Base-by-base conservation (phyloP, 1,140 invertebrate genomes). In the Pseudomyrmex gracilis region DNA sequence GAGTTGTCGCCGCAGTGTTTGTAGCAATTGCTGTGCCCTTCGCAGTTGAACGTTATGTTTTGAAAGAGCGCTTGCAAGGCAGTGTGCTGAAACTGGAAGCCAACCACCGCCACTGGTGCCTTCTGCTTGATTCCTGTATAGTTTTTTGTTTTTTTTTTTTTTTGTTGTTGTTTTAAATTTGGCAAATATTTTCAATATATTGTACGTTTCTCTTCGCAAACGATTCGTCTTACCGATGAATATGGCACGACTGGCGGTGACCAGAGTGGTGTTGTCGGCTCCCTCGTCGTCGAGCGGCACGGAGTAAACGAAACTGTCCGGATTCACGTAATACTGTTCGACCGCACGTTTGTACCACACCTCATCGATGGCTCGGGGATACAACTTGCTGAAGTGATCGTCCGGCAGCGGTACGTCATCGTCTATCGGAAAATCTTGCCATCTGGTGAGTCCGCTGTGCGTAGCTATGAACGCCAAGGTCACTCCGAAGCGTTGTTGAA, bases 311-410 rank as follows among this genome's bases (percentile, higher is more conserved):
- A 98, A 99, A 86, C 97, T 97, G 2, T 97, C 96, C 0, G 96
- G 95, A 68, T 97, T 96, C 43, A 97, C 94, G 90, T 96, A 97
- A 93, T 98, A 96, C 85, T 98, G 97, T 87, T 99, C 98, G 0
- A 99, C 98, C 0, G 98, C 98, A 64, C 98, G 95, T 85, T 97
- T 96, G 92, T 99, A 99, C 97, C 98, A 99, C 8, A 98, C 95
- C 92, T 99, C 98, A 91, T 99, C 98, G 58, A 98, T 98, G 1
- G 98, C 97, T 68, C 96, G 90, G 1, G 93, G 85, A 76, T 94
- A 90, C 63, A 93, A 66, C 10, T 90, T 91, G 60, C 93, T 93
- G 58, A 94, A 94, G 55, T 94, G 93, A 43, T 94, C 91, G 0
- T 92, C 90, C 0, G 90, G 83, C 7, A 88, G 67, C 34, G 85